Conservation (phyloP, 2,888 invertebrate genomes). For the Netelia virgata region DNA sequence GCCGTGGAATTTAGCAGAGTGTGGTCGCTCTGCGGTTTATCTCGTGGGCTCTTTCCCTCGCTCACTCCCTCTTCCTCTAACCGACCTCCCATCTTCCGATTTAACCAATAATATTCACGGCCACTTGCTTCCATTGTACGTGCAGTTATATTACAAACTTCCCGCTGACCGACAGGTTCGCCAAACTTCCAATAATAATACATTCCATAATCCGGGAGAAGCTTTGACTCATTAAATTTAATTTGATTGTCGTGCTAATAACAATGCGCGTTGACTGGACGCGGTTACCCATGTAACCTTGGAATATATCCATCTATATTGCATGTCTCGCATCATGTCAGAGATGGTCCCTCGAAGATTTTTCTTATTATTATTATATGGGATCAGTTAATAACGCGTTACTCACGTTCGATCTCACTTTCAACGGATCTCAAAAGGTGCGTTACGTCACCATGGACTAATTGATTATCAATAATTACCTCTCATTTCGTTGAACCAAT, state of each 20-base stretch:
- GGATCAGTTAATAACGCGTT: constrained; percentile 5
- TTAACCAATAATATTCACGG: constrained; percentile 45
- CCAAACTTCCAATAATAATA: constrained; percentile 49
- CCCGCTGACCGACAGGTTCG: not conserved
- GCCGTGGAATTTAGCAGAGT: constrained; percentile 49
- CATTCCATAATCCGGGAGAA: constrained; percentile 26
- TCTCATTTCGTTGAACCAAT: constrained; percentile 22
- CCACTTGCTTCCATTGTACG: constrained; percentile 32
- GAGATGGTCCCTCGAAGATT: not conserved
- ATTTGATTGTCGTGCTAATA: constrained; percentile 41
- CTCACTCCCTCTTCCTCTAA: constrained; percentile 6
- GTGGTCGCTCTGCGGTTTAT: constrained; percentile 45
- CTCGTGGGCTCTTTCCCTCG: constrained; percentile 28
- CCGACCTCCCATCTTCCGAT: constrained; percentile 1
- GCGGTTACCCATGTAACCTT: not conserved
- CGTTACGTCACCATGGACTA: constrained; percentile 20
- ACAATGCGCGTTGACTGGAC: not conserved
- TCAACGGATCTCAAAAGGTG: constrained; percentile 17
- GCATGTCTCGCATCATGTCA: constrained; percentile 10
- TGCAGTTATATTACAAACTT: constrained; percentile 22
- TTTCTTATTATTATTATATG: not conserved
- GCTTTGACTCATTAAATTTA: constrained; percentile 40
- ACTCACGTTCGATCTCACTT: constrained; percentile 21
- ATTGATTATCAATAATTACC: constrained; percentile 60
- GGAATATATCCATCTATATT: not conserved